phyloP scores from a whole-genome alignment of 2,797 vertebrate genomes.

The Neopelma chrysocephalum region DNA sequence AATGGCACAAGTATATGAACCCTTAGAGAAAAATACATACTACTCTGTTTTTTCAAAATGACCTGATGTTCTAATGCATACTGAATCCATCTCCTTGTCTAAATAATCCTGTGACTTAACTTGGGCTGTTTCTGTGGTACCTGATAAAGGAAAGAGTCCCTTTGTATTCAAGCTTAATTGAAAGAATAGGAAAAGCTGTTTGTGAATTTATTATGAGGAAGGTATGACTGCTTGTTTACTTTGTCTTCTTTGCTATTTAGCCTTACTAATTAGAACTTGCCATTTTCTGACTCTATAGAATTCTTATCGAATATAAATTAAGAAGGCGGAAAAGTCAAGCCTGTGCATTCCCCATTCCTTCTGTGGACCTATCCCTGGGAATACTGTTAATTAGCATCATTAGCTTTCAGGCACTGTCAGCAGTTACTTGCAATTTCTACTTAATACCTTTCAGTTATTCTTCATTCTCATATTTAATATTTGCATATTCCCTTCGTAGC shows the following conservation, averaged over 20 bases:
- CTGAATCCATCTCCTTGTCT: not conserved
- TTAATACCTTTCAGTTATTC: conserved; percentile 67
- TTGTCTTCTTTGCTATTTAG: not conserved
- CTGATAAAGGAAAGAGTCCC: not conserved
- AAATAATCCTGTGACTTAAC: not conserved
- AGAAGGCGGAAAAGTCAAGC: conserved; percentile 13
- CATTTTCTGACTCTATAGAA: conserved; percentile 45
- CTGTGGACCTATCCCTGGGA: conserved; percentile 21
- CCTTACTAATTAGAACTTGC: conserved; percentile 19
- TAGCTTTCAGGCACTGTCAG: conserved; percentile 69
- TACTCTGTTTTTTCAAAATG: not conserved
- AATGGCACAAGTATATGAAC: not conserved
- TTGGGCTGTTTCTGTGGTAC: not conserved
- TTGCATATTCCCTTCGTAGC: conserved; percentile 41
- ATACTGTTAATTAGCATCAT: conserved; percentile 70
- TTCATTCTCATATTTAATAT: conserved; percentile 60
- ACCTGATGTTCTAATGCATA: not conserved
- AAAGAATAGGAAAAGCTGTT: not conserved
- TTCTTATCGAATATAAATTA: not conserved
- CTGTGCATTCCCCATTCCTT: not conserved
- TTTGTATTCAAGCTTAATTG: not conserved
- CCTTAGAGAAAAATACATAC: not conserved
- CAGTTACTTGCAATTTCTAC: conserved; percentile 55
- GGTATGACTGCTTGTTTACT: not conserved
- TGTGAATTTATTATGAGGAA: not conserved